phyloP scores from a whole-genome alignment of 2,113 vertebrate species.

The Rhea pennata region DNA sequence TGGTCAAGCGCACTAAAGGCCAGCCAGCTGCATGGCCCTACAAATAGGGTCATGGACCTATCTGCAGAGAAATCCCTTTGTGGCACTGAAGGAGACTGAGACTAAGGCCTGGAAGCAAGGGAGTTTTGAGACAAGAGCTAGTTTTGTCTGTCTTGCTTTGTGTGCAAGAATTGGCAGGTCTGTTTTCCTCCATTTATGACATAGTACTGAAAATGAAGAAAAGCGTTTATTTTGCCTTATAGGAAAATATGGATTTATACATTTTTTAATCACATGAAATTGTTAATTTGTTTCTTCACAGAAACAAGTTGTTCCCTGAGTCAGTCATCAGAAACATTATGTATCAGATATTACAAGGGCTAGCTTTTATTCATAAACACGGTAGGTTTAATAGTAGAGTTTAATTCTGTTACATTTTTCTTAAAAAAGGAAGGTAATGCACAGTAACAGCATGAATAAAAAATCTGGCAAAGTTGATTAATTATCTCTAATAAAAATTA shows the following conservation, averaged over 20 bases:
- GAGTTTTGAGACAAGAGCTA: not conserved
- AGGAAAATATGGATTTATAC: not conserved
- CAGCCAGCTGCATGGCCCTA: not conserved
- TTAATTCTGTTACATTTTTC: not conserved
- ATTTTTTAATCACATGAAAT: not conserved
- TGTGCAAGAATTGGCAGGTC: not conserved
- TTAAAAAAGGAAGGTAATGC: not conserved
- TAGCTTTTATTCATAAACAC: conserved; percentile 98
- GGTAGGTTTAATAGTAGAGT: conserved; percentile 83
- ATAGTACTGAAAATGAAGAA: not conserved
- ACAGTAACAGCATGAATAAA: not conserved
- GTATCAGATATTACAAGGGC: conserved; percentile 98
- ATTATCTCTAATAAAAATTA: not conserved
- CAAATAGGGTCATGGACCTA: not conserved
- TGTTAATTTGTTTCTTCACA: conserved; percentile 82
- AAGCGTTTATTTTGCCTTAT: fast-evolving
- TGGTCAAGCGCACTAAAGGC: not conserved
- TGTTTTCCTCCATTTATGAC: not conserved
- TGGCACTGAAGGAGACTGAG: not conserved
- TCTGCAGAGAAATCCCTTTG: not conserved
- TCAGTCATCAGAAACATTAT: conserved; percentile 98
- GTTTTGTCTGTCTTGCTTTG: not conserved
- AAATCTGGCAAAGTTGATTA: not conserved
- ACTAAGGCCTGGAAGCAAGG: not conserved
- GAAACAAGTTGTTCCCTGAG: conserved; percentile 96